These are phyloP conservation scores for Petrocephalus microphthalmus DNA, from an alignment of 2,113 vertebrate species.

Conservation along the genomic window DNA sequence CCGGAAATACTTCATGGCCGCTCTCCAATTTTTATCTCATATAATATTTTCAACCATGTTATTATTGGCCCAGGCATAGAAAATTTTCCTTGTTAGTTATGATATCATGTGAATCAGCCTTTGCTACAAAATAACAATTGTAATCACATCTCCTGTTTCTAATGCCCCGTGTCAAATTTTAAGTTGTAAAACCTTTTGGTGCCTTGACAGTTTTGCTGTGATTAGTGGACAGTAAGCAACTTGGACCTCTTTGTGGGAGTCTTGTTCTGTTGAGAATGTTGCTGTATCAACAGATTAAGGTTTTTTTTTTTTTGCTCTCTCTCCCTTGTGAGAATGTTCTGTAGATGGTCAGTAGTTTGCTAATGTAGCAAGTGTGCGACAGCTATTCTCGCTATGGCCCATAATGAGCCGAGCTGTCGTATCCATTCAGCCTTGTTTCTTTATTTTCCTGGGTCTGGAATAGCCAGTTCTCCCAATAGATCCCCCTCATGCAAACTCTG, in stretches of 20 bases:
- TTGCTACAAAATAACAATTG: not conserved
- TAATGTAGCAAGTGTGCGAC: not conserved
- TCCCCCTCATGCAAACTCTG: not conserved
- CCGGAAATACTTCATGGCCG: not conserved
- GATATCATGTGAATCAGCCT: not conserved
- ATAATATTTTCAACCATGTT: not conserved
- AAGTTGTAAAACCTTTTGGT: not conserved
- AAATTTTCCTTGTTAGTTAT: not conserved
- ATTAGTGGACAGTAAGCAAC: not conserved
- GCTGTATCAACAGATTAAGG: not conserved
- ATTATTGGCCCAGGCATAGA: not conserved
- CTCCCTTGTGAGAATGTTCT: not conserved
- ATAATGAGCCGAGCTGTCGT: not conserved
- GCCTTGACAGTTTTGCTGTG: not conserved
- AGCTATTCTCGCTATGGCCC: not conserved
- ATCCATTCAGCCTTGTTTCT: not conserved
- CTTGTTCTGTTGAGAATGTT: not conserved
- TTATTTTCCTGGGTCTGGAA: not conserved
- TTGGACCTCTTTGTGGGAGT: not conserved
- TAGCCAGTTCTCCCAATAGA: not conserved
- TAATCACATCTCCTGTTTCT: not conserved
- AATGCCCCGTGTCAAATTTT: not conserved
- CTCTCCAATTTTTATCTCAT: not conserved
- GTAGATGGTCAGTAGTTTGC: not conserved
- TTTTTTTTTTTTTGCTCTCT: not conserved